phyloP scores from a whole-genome alignment of 2,797 vertebrate genomes.

The Calcarius lapponicus region DNA sequence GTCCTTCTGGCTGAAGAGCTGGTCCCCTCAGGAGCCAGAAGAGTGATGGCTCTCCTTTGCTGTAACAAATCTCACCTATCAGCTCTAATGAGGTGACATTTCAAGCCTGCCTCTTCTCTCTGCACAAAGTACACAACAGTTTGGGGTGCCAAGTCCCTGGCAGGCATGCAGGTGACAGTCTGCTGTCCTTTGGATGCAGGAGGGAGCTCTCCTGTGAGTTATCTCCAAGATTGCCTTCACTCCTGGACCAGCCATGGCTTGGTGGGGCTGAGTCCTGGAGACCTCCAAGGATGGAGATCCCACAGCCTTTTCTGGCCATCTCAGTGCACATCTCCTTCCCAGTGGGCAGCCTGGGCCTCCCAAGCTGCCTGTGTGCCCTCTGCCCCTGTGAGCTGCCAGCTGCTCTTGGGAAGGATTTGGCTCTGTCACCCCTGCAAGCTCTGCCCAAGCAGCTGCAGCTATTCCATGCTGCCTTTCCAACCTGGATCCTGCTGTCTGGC shows the following conservation, averaged over 20 bases:
- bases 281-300: neutral
- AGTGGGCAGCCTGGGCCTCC: neutral
- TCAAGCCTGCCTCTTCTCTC: neutral
- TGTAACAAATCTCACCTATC: conserved; percentile 31
- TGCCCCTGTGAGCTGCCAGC: neutral
- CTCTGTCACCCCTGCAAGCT: neutral
- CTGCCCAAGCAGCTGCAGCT: neutral
- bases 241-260: neutral
- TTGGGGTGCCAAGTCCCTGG: neutral
- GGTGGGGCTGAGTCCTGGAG: neutral
- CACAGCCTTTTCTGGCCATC: neutral
- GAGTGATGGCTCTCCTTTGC: neutral
- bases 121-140: neutral
- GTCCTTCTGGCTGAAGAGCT: neutral
- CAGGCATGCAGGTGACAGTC: neutral
- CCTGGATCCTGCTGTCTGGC: neutral
- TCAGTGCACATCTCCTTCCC: neutral
- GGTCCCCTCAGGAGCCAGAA: conserved; percentile 7
- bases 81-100: conserved; percentile 37
- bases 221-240: neutral
- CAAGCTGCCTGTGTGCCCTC: neutral
- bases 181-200: neutral
- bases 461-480: neutral
- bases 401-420: neutral
- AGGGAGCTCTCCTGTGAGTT: neutral